Evolutionary conservation across 2,888 invertebrate genomes (phyloP).

Genomic region (Pinctada fucata): DNA sequence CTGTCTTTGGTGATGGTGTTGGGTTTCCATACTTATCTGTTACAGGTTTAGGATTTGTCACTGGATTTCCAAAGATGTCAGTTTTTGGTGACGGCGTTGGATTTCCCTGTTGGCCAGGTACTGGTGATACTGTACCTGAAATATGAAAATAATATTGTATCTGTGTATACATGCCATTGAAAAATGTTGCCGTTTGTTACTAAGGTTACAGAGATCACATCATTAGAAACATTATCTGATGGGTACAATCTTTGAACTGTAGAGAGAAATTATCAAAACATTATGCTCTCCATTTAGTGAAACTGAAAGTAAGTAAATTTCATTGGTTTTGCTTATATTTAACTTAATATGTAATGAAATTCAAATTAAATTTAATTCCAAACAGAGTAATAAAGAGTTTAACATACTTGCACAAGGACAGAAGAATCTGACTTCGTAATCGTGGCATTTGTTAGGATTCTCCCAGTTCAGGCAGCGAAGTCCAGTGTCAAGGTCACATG

Average conservation of each 20-base stretch:
- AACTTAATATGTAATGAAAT: too few species aligned
- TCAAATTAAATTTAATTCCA: too few species aligned
- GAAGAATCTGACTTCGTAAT: conserved; percentile 74
- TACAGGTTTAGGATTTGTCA: conserved; percentile 8
- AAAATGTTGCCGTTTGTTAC: too few species aligned
- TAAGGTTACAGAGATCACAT: too few species aligned
- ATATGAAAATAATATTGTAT: conserved; percentile 10
- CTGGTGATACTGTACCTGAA: conserved; percentile 42
- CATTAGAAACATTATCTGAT: too few species aligned
- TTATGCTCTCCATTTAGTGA: too few species aligned
- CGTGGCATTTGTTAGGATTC: conserved; percentile 59
- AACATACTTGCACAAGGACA: conserved; percentile 79
- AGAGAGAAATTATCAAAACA: too few species aligned
- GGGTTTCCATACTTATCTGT: conserved; percentile 15
- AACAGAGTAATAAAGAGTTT: conserved; percentile 12
- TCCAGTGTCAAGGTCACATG: conserved; percentile 81
- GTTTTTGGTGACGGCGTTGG: conserved; percentile 19
- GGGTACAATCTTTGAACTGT: too few species aligned
- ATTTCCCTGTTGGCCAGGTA: conserved; percentile 17
- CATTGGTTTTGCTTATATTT: too few species aligned
- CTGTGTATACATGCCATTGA: conserved; percentile 33
- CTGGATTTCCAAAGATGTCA: conserved; percentile 22
- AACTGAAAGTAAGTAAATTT: too few species aligned
- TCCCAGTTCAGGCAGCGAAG: conserved; percentile 63
- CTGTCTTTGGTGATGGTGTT: conserved; percentile 41